Evolutionary conservation across 2,888 invertebrate genomes (phyloP).

Genomic region (Parnassius glacialis): DNA sequence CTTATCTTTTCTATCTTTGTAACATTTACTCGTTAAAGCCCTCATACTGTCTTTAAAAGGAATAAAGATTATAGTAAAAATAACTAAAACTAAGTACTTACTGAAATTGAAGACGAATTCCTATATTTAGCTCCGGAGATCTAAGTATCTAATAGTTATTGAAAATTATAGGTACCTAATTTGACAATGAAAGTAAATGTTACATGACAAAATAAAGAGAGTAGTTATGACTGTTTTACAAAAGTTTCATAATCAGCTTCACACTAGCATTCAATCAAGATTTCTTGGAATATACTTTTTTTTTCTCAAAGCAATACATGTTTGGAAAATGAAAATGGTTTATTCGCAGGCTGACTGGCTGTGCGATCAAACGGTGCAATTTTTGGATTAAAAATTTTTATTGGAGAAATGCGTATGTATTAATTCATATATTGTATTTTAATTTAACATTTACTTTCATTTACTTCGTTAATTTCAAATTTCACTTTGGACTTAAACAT

Average conservation of each 20-base stretch:
- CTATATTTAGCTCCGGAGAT: too few species aligned
- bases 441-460: too few species aligned
- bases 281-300: constrained; percentile 27
- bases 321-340: constrained; percentile 16
- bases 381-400: not conserved
- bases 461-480: too few species aligned
- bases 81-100: too few species aligned
- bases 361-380: constrained; percentile 13
- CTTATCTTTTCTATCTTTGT: too few species aligned
- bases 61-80: too few species aligned
- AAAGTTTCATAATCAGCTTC: constrained; percentile 22
- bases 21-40: too few species aligned
- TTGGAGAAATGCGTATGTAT: not conserved
- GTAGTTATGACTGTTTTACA: constrained; percentile 9
- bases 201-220: not conserved
- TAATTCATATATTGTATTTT: not conserved
- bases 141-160: too few species aligned
- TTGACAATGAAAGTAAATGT: not conserved
- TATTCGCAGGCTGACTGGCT: constrained; percentile 19
- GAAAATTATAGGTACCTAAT: too few species aligned
- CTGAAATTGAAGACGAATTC: too few species aligned
- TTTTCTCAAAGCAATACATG: constrained; percentile 21
- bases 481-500: too few species aligned
- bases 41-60: too few species aligned
- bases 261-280: constrained; percentile 15